Conservation (phyloP, 2,888 invertebrate species). For the Eucriotettix oculatus region DNA sequence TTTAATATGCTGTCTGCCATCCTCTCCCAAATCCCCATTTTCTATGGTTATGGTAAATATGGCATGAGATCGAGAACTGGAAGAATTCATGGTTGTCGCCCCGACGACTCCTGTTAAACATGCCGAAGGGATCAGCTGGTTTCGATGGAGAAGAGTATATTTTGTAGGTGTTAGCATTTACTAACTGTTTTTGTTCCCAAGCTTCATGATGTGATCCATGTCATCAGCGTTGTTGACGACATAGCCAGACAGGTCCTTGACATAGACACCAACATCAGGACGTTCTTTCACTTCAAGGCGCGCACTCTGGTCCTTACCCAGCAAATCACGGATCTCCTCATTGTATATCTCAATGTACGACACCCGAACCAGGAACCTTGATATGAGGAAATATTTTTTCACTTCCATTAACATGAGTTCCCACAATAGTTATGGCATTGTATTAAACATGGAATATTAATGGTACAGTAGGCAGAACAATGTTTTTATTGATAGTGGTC, state of each 20-base stretch:
- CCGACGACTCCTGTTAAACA: slow-evolving; percentile 45
- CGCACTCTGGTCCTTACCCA: slow-evolving; percentile 64
- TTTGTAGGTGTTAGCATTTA: slow-evolving; percentile 3
- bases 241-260: slow-evolving; percentile 91
- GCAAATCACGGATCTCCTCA: slow-evolving; percentile 91
- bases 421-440: too few species aligned
- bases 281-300: slow-evolving; percentile 87
- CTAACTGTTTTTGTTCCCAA: slow-evolving; percentile 89
- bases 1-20: slow-evolving; percentile 73
- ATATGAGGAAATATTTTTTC: slow-evolving; percentile 4
- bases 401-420: too few species aligned
- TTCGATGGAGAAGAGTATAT: too few species aligned
- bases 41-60: slow-evolving; percentile 97
- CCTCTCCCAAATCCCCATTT: slow-evolving; percentile 68
- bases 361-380: slow-evolving; percentile 85
- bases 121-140: too few species aligned
- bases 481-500: too few species aligned
- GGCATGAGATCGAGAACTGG: slow-evolving; percentile 92
- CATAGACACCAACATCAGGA: slow-evolving; percentile 93
- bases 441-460: too few species aligned
- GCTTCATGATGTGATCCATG: slow-evolving; percentile 83
- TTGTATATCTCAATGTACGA: slow-evolving; percentile 99
- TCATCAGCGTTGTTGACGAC: slow-evolving; percentile 97
- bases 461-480: too few species aligned
- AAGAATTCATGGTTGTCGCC: slow-evolving; percentile 94